Conservation (phyloP, 1,140 invertebrate genomes). For the Cataglyphis hispanica region DNA sequence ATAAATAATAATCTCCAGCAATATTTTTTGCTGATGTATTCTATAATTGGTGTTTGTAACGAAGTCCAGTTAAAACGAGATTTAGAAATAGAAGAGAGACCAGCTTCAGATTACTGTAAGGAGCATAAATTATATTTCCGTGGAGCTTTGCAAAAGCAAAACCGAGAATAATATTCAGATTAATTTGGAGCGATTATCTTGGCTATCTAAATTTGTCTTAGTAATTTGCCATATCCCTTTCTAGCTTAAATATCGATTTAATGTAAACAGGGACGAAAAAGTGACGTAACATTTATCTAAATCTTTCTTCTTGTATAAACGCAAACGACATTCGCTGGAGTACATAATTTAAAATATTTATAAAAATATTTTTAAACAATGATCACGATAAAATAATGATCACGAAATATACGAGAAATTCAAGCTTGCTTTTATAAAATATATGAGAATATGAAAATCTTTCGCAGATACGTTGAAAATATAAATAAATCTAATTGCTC, state of each 20-base stretch:
- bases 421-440: no score
- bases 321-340: not conserved
- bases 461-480: not conserved
- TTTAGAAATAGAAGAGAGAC: not conserved
- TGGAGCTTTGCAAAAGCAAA: constrained; percentile 6
- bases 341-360: not conserved
- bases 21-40: constrained; percentile 19
- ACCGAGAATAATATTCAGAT: not conserved
- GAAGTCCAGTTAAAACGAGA: not conserved
- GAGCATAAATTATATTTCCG: constrained; percentile 18
- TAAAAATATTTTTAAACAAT: not conserved
- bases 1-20: constrained; percentile 25
- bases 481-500: not conserved
- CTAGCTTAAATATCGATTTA: constrained; percentile 7
- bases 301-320: not conserved
- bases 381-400: not conserved
- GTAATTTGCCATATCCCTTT: constrained; percentile 8
- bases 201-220: constrained; percentile 22
- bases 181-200: constrained; percentile 3
- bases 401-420: not conserved
- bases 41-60: not conserved
- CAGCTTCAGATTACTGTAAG: constrained; percentile 7
- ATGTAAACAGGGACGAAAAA: not conserved
- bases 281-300: not conserved
- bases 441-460: not conserved